Percentiles rank a stretch among this genome's conserved stretches.
These are phyloP conservation scores for Pheosia gnoma DNA, from an alignment of 2,888 invertebrate genomes.

Conservation along the genomic window DNA sequence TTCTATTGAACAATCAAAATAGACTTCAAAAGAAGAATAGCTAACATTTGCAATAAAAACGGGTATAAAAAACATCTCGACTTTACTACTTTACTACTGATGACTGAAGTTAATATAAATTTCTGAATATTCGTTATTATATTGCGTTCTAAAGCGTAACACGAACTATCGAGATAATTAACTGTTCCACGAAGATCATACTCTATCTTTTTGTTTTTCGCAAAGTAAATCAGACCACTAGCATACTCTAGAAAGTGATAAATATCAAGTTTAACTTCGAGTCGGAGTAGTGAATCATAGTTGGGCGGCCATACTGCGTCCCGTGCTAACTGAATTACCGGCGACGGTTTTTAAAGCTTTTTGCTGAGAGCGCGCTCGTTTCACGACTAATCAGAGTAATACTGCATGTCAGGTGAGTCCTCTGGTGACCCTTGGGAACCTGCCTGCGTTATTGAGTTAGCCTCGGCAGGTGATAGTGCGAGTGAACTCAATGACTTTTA, in stretches of 20 bases:
- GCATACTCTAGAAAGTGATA: constrained; percentile 13
- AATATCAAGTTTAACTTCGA: constrained; percentile 30
- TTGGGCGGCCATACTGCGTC: constrained; percentile 46
- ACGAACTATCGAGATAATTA: background rate
- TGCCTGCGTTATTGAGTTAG: constrained; percentile 54
- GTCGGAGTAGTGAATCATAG: constrained; percentile 43
- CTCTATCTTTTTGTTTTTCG: background rate
- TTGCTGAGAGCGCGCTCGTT: constrained; percentile 61
- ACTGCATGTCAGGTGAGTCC: constrained; percentile 56
- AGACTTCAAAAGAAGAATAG: background rate
- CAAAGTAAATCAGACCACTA: background rate
- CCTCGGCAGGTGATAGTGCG: constrained; percentile 9
- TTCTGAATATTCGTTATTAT: too few relatives aligned
- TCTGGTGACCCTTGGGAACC: constrained; percentile 39
- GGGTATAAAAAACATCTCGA: too few relatives aligned
- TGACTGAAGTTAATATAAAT: too few relatives aligned
- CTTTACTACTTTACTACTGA: too few relatives aligned
- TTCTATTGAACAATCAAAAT: constrained; percentile 17
- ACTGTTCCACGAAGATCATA: background rate
- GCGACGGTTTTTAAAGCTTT: constrained; percentile 78
- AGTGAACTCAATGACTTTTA: background rate
- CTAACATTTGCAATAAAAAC: too few relatives aligned
- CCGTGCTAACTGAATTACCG: constrained; percentile 71
- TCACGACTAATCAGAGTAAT: constrained; percentile 74
- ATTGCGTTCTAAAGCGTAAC: too few relatives aligned